Evolutionary conservation across 2,797 vertebrate species (phyloP), one percentile per base, ranked within the genome.

Genomic region (Spea hammondii): DNA sequence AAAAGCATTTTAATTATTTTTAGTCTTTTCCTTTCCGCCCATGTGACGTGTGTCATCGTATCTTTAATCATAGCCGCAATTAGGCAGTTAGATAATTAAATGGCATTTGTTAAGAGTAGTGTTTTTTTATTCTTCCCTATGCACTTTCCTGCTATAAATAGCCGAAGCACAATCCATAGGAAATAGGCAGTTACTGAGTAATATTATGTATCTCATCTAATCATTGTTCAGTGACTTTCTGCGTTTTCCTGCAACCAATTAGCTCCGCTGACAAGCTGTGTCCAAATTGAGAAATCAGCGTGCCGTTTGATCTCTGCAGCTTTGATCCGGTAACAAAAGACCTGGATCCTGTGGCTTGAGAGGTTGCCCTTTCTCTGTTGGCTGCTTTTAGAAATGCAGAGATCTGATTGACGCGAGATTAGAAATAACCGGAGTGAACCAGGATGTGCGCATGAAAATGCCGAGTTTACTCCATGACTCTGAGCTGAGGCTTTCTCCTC

Each of bases 311-410:
- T 81, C 69, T 81, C 44, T 62, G 65, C 66, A 14, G 54, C 79
- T 81, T 81, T 81, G 79, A 81, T 72, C 74, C 70, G 50, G 32
- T 62, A 77, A 81, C 74, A 81, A 80, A 80, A 76, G 74, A 66
- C 74, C 62, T 81, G 73, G 62, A 66, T 80, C 66, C 77, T 77
- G 69, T 69, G 68, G 60, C 72, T 53, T 53, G 48, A 79, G 68
- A 53, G 79, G 67, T 77, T 73, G 69, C 13, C 70, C 48, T 11
- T 17, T 72, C 68, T 81, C 78, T 74, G 45, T 54, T 66, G 47
- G 47, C 62, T 72, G 49, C 8, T 11, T 67, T 76, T 48, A 69
- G 66, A 65, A 72, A 57, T 70, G 66, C 60, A 65, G 64, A 70
- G 53, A 57, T 8, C 12, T 11, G 59, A 57, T 57, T 70, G 48